Conservation (phyloP, 1,140 invertebrate genomes). For the Phthorimaea operculella region DNA sequence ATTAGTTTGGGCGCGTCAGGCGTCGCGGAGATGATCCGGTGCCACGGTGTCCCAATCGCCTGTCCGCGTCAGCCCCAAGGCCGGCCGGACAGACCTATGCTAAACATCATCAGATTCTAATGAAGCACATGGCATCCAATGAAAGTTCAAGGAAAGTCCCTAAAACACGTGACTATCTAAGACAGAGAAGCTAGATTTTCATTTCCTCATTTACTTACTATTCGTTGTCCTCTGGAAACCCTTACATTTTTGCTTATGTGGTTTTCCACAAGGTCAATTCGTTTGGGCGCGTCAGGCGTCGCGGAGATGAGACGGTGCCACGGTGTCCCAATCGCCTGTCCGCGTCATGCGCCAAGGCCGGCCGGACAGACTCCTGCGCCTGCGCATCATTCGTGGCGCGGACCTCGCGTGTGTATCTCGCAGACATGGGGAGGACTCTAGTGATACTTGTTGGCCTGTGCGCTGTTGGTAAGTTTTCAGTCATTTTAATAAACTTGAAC, state of each 20-base stretch:
- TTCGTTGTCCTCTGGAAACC: too few relatives aligned
- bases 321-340: neutral
- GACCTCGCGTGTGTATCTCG: neutral
- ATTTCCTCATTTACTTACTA: too few relatives aligned
- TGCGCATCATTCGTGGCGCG: neutral
- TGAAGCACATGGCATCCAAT: too few relatives aligned
- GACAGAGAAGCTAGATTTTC: too few relatives aligned
- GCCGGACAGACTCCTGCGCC: neutral
- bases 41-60: too few relatives aligned
- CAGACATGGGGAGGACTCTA: neutral
- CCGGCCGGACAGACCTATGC: neutral
- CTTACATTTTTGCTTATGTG: too few relatives aligned
- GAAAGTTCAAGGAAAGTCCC: too few relatives aligned
- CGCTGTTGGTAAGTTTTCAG: slow-evolving; percentile 4
- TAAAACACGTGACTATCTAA: too few relatives aligned
- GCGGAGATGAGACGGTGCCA: neutral
- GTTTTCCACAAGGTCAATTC: too few relatives aligned
- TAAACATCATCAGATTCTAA: too few relatives aligned
- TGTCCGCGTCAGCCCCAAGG: neutral
- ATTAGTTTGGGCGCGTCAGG: too few relatives aligned
- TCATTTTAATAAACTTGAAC: too few relatives aligned
- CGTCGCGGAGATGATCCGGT: neutral
- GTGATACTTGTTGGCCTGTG: slow-evolving; percentile 1
- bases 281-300: neutral
- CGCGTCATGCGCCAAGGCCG: neutral